Percentiles rank a stretch among this genome's conserved stretches.
Evolutionary conservation across 2,113 vertebrate genomes (phyloP).

Genomic region (Entosphenus tridentatus): DNA sequence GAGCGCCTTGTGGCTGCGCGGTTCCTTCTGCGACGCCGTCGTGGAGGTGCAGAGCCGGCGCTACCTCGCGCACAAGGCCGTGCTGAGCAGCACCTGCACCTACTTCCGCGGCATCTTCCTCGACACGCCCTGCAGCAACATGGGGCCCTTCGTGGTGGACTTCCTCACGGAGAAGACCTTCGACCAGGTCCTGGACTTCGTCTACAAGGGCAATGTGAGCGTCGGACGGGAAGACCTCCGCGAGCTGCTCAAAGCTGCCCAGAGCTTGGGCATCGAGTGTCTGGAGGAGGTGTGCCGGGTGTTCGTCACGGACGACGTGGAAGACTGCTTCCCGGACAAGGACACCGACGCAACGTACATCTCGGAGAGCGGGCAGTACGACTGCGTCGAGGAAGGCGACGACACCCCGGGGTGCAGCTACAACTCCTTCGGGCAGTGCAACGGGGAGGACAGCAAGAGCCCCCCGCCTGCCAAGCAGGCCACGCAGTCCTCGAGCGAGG

Average conservation of each 20-base stretch:
- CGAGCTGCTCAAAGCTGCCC: background rate
- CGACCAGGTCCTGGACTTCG: slow-evolving; percentile 1
- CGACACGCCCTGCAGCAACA: slow-evolving; percentile 4
- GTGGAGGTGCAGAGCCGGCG: slow-evolving; percentile 5
- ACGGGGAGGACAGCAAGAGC: no score
- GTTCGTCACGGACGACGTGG: no score
- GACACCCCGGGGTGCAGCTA: background rate
- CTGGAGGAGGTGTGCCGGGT: background rate
- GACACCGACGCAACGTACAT: no score
- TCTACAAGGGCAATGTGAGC: background rate
- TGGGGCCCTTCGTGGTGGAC: slow-evolving; percentile 4
- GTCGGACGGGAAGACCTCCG: background rate
- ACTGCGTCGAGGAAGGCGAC: no score
- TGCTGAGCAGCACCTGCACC: slow-evolving; percentile 6
- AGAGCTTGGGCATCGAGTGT: background rate
- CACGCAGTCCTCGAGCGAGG: no score
- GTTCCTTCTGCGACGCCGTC: slow-evolving; percentile 5
- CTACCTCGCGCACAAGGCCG: slow-evolving; percentile 2
- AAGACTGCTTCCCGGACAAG: no score
- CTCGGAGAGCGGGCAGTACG: no score
- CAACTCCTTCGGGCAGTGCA: background rate
- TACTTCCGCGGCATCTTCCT: slow-evolving; percentile 4
- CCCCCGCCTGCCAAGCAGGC: no score
- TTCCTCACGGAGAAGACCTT: slow-evolving; percentile 3
- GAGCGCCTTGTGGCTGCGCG: background rate